Conservation (phyloP, 37 sponge, comb jelly and placozoan species). For the Chondrosia reniformis region DNA sequence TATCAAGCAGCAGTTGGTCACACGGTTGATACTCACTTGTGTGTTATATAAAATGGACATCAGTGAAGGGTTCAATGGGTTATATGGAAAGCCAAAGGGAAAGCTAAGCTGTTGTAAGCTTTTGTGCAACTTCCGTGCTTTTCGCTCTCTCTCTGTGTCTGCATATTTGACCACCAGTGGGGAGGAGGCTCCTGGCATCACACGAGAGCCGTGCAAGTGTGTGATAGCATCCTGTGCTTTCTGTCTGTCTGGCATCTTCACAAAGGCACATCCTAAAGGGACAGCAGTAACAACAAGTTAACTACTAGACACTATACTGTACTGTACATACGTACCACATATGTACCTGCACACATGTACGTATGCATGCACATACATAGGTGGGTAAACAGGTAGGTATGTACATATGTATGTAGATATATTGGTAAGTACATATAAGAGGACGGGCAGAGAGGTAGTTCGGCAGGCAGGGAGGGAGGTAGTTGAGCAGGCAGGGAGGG, state of each 20-base stretch:
- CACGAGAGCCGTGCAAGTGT: constrained; percentile 82
- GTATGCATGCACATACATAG: not conserved
- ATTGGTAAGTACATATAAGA: not conserved
- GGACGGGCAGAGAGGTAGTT: too few species aligned
- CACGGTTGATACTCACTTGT: not conserved
- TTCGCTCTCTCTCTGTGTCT: constrained; percentile 87
- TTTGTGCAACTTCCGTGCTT: constrained; percentile 77
- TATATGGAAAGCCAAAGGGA: constrained; percentile 35
- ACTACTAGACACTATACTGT: not conserved
- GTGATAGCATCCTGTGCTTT: constrained; percentile 90
- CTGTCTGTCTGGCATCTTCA: constrained; percentile 77
- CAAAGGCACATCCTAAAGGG: constrained; percentile 82
- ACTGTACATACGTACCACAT: not conserved
- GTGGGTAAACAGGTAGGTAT: not conserved
- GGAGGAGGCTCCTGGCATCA: constrained; percentile 82
- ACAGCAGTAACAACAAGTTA: not conserved
- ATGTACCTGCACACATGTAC: not conserved
- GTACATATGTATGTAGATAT: not conserved
- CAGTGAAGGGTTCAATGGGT: too few species aligned
- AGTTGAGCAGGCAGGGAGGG: too few species aligned
- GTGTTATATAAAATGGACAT: too few species aligned
- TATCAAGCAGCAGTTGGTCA: too few species aligned
- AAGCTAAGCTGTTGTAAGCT: constrained; percentile 72
- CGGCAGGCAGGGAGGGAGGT: too few species aligned
- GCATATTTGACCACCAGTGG: constrained; percentile 92